Evolutionary conservation across 2,888 invertebrate genomes (phyloP).

Genomic region (Leuctra nigra): DNA sequence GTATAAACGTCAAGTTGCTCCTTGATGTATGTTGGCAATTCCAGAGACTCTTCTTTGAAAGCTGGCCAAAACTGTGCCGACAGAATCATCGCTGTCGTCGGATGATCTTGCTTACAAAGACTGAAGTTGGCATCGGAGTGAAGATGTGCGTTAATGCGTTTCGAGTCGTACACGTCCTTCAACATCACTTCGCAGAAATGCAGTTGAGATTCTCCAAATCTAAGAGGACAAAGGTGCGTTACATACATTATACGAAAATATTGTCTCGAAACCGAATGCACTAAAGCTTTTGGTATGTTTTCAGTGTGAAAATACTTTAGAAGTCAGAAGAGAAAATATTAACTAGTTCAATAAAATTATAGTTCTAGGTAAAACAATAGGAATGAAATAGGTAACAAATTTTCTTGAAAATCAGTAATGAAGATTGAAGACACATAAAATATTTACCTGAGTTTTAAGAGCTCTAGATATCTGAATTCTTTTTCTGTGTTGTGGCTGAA

Average conservation of each 20-base stretch:
- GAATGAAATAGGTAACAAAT: background rate
- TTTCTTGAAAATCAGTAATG: too few species aligned
- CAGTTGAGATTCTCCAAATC: slow-evolving; percentile 93
- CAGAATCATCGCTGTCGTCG: slow-evolving; percentile 80
- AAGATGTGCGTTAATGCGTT: slow-evolving; percentile 81
- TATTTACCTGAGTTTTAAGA: slow-evolving; percentile 75
- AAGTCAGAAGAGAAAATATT: too few species aligned
- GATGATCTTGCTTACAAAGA: slow-evolving; percentile 42
- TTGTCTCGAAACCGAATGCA: too few species aligned
- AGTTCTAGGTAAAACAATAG: too few species aligned
- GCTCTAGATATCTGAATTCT: slow-evolving; percentile 87
- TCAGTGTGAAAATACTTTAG: too few species aligned
- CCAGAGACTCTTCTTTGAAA: slow-evolving; percentile 88
- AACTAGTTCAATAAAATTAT: too few species aligned
- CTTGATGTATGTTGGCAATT: slow-evolving; percentile 73
- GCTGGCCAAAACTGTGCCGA: slow-evolving; percentile 99
- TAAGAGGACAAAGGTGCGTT: slow-evolving; percentile 25
- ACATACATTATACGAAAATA: background rate
- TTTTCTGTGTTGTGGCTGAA: slow-evolving; percentile 82
- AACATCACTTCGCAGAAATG: slow-evolving; percentile 99
- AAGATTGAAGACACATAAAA: too few species aligned
- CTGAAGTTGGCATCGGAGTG: slow-evolving; percentile 59
- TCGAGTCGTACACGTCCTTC: slow-evolving; percentile 94
- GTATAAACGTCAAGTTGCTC: slow-evolving; percentile 80
- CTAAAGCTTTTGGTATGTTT: too few species aligned